Base-by-base conservation (phyloP, 2,888 invertebrate species). In the Oligia latruncula region DNA sequence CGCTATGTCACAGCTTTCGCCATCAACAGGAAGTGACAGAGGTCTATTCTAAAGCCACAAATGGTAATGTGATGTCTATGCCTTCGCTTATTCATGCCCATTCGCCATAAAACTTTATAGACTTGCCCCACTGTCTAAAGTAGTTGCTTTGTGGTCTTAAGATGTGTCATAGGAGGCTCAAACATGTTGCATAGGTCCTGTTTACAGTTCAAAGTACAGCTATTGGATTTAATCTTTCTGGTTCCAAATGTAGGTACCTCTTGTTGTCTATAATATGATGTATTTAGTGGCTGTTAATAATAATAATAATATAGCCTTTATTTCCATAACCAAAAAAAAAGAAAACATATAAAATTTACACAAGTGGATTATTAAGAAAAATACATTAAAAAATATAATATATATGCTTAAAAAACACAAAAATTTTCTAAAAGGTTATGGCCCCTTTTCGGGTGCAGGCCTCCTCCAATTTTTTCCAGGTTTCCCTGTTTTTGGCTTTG, bases 21-120 rank as follows among this genome's bases (percentile, higher is more conserved):
- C 75, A 78, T 62, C 78, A 71, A 8, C 72, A 75, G 78, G 72
- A 84, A 85, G 70, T 66, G n/a, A 52, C 71, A 73, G 17, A 67
- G 70, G 58, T 76, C 71, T 76, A 84, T 74, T 83, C 87, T n/a
- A 29, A 62, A 83, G 64, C 79, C 84, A 71, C 87, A 87, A 87
- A 87, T 64, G 75, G 87, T 84, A 74, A 75, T 71, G 80, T 78
- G 49, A 86, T 66, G 72, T 77, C 74, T 83, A 40, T 35, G 58
- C 73, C 76, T 66, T 75, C 52, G 81, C 55, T 71, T 83, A 86
- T 83, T 76, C 86, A 82, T 76, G 72, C 82, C 49, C 17, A 40
- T 74, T 66, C 55, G 65, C 72, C 35, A 76, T 83, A 76, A 83
- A 83, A 83, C 83, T 83, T 83, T 82, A 83, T 86, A 71, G 83